Base-by-base conservation (phyloP, 2,113 vertebrate genomes). In the Hyaena hyaena region DNA sequence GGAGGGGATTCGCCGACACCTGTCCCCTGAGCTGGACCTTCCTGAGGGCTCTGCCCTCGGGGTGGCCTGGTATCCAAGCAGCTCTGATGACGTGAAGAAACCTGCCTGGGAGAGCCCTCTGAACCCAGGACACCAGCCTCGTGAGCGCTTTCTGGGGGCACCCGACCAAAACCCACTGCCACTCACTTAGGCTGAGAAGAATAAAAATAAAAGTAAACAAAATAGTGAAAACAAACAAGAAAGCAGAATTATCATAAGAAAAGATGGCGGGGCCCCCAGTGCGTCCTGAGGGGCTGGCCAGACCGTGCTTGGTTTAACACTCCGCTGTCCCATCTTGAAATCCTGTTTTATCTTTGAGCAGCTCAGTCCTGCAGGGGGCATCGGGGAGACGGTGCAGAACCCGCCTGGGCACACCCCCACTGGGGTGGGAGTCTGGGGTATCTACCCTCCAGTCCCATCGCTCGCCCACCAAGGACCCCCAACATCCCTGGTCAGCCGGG, bases 251-350 rank as follows among this genome's bases (percentile, higher is more conserved):
- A 26, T 35, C 26, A 14, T 12, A n/a, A 66, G 80, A 45, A 90
- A 58, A 45, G 31, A 66, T 0, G 12, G 63, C 3, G 39, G 69
- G 61, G 61, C 11, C 15, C 35, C 21, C 79, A 5, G 39, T 0
- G 7, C 19, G 8, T 5, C 48, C 79, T 8, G 35, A 5, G 45
- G 1, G 0, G 28, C 4, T 5, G 39, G 17, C 33, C 6, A 0
- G 69, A 71, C 3, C 0, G 0, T 26, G 10, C 12, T 8, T 1
- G n/a, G 28, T 4, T 7, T 43, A 33, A 11, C 0, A 2, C 43
- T 50, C 26, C 28, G 53, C 23, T 11, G 8, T 28, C 0, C 0
- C 24, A 7, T 39, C 23, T 43, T 11, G 28, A 65, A 80, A 66
- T 79, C 63, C 63, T 89, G 26, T 7, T 24, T 55, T 19, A 7